Evolutionary conservation across 1,140 invertebrate genomes (phyloP), one percentile per base, ranked within the genome.

Genomic region (Harpegnathos saltator): DNA sequence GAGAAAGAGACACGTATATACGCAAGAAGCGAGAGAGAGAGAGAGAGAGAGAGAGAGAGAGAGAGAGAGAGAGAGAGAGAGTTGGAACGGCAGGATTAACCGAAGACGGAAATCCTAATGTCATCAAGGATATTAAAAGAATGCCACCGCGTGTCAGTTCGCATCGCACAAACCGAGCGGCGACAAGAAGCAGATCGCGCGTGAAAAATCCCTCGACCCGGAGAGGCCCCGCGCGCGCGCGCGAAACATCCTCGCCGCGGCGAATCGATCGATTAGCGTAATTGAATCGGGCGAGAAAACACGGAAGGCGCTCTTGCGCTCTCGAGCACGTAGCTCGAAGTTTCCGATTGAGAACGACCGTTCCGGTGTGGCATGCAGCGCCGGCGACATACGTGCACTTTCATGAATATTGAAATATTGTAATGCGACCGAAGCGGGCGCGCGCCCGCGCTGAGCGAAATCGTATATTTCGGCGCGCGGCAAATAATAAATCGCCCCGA

Each of bases 191-290:
- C 61, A 65, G 24, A 26, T 66, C 26, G 7, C n/a, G 44, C n/a
- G 44, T 54, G 26, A 33, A 77, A 66, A 77, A 77, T 65, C 19
- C 11, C 1, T 14, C 26, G 4, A 19, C 44, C 71, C 38, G 38
- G 7, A 44, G 59, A 54, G 26, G 7, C 52, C 19, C 9, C 33
- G 56, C 1, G 19, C 26, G 15, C 24, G 22, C 26, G 62, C n/a
- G 62, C 69, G 22, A 56, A 5, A 68, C 68, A 48, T 68, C 54
- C n/a, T n/a, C 48, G 26, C 29, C 58, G 14, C 12, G 61, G 24
- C 22, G 44, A 74, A 82, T 85, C 83, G 44, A 68, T 85, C 69
- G 83, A 82, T 85, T 85, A 82, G 29, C 54, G 61, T 82, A 85
- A 85, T 82, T 82, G 83, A 68, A 73, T 85, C 38, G 68, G 24